Base-by-base conservation (phyloP, 1,140 invertebrate genomes). In the Tribolium castaneum region DNA sequence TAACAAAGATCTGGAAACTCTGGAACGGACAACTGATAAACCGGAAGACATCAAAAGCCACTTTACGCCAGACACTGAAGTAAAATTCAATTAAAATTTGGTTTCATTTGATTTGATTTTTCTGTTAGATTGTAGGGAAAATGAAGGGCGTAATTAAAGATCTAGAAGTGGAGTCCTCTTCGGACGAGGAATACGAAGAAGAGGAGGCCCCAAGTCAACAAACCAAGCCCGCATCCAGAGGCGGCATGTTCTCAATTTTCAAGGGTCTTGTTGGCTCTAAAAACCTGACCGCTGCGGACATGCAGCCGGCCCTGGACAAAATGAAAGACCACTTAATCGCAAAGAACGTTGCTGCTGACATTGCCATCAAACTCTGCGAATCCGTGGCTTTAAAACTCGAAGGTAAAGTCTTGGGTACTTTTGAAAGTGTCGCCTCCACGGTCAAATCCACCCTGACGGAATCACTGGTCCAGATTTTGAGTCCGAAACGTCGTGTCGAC, bases 341-440 rank as follows among this genome's bases (percentile, higher is more conserved):
- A 0, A 99, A 99, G 87, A 99, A 99, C 88, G 99, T 99, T 1
- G 99, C 99, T 25, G 88, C 96, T 0, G 98, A 99, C 81, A 99
- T 99, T 82, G 93, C 98, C 6, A 89, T 90, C 12, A 98, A 99
- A 85, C 88, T 99, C 7, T 99, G 98, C 86, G 95, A 99, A 62
- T 99, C 97, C 3, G 97, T 99, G 7, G 93, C 94, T 6, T 89
- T 90, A 0, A 98, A 99, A 85, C 88, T 99, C 6, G 95, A 98
- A 85, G 99, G 99, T 78, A 98, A 97, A 89, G 93, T 96, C 52
- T 78, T 86, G 13, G 97, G 97, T 16, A 99, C 97, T 12, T 99
- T 99, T 86, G 95, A 97, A 80, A 97, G 94, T 80, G 92, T 99
- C 19, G 91, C 95, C 0, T 92, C 89, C 13, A 96, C 94, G 22